phyloP scores from a whole-genome alignment of 2,888 invertebrate genomes.

The Nomada fucata region DNA sequence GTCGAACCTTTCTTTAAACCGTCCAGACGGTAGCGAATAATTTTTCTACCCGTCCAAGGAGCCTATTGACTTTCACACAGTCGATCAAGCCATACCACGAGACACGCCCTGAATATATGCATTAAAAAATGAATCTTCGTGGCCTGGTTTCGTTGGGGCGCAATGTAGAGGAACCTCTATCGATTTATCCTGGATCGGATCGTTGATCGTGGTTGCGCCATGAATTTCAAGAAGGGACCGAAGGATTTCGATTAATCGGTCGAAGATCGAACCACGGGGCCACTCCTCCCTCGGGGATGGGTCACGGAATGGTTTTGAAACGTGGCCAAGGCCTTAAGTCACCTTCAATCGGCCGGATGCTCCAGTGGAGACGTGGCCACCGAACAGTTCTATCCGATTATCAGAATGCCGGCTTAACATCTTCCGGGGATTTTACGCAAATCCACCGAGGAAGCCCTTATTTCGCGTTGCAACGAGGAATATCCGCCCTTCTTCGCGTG shows the following conservation, averaged over 20 bases:
- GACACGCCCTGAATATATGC: conserved; percentile 23
- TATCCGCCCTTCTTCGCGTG: neutral
- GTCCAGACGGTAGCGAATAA: neutral
- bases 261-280: conserved; percentile 35
- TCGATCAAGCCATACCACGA: conserved; percentile 5
- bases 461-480: neutral
- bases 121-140: conserved; percentile 29
- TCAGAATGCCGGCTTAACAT: conserved; percentile 50
- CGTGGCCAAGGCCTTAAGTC: conserved; percentile 57
- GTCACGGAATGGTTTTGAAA: conserved; percentile 55
- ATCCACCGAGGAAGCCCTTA: conserved; percentile 5
- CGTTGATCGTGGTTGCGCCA: conserved; percentile 12
- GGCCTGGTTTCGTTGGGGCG: conserved; percentile 11
- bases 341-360: conserved; percentile 41
- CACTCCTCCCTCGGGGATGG: neutral
- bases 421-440: conserved; percentile 42
- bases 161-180: neutral
- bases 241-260: conserved; percentile 55
- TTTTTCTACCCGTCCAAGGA: neutral
- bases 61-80: neutral
- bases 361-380: conserved; percentile 32
- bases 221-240: conserved; percentile 29
- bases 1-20: no score
- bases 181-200: conserved; percentile 1
- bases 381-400: conserved; percentile 62